A percentile compares a stretch with the other conserved stretches of the same genome.
phyloP scores from a whole-genome alignment of 2,113 vertebrate genomes.

The Limanda limanda region DNA sequence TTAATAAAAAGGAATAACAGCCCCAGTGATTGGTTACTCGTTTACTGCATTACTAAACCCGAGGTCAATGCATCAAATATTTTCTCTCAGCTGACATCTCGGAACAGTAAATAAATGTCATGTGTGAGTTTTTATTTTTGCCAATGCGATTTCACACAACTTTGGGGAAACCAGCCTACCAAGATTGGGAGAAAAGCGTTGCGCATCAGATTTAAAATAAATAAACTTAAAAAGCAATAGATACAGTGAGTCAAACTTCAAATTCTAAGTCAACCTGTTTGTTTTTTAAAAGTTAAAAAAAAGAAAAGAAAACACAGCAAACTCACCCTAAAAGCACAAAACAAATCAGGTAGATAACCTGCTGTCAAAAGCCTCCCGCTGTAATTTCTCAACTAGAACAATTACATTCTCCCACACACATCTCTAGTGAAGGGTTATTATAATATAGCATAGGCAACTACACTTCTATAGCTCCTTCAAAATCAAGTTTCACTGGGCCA shows the following conservation, averaged over 20 bases:
- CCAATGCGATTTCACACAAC: constrained; percentile 82
- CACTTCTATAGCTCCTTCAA: constrained; percentile 71
- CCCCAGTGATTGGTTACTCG: constrained; percentile 82
- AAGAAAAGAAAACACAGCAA: constrained; percentile 42
- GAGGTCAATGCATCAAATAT: constrained; percentile 83
- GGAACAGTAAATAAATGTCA: constrained; percentile 77
- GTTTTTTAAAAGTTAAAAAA: constrained; percentile 52
- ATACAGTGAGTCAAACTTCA: constrained; percentile 82
- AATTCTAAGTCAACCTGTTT: constrained; percentile 76
- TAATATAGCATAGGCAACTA: constrained; percentile 78
- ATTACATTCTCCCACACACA: constrained; percentile 79
- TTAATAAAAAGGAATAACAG: constrained; percentile 71
- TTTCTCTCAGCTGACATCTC: constrained; percentile 74
- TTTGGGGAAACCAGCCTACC: constrained; percentile 82
- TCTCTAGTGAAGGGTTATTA: constrained; percentile 80
- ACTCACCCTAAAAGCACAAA: constrained; percentile 78
- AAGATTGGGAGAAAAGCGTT: constrained; percentile 80
- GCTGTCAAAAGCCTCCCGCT: constrained; percentile 59
- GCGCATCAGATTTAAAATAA: constrained; percentile 82
- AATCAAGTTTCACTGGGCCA: constrained; percentile 75
- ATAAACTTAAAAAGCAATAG: constrained; percentile 80
- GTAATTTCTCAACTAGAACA: constrained; percentile 70
- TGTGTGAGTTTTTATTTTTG: constrained; percentile 76
- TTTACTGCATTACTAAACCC: constrained; percentile 81
- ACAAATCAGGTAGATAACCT: constrained; percentile 69